Conservation (phyloP, 2,888 invertebrate genomes). For the Yponomeuta cagnagella region DNA sequence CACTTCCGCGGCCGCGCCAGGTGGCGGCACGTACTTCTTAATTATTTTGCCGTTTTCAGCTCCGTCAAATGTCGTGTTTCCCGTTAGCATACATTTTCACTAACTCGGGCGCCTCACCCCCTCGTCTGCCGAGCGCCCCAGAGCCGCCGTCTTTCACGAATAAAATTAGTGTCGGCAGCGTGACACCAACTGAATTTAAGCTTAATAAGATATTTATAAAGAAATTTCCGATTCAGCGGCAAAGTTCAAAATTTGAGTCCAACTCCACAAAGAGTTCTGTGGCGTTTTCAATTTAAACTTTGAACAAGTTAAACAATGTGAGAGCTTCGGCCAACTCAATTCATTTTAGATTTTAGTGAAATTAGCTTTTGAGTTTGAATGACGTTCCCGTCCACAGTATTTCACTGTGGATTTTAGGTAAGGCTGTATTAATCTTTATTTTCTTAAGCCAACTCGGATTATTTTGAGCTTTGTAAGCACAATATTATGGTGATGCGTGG, state of each 20-base stretch:
- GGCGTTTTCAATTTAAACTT: slow-evolving; percentile 76
- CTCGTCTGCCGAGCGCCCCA: slow-evolving; percentile 27
- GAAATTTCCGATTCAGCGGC: slow-evolving; percentile 74
- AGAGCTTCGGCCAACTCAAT: slow-evolving; percentile 69
- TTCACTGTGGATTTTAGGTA: slow-evolving; percentile 17
- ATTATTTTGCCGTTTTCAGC: slow-evolving; percentile 74
- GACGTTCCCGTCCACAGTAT: slow-evolving; percentile 58
- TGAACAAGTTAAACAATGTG: slow-evolving; percentile 74
- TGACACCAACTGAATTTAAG: slow-evolving; percentile 74
- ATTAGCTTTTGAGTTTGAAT: slow-evolving; percentile 72
- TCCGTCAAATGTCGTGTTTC: slow-evolving; percentile 68
- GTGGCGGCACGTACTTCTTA: slow-evolving; percentile 40
- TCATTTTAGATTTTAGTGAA: slow-evolving; percentile 74
- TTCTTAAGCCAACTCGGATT: slow-evolving; percentile 19
- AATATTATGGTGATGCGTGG: neutral
- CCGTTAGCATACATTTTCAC: slow-evolving; percentile 74
- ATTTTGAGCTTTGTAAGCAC: too few relatives aligned
- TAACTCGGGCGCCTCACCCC: slow-evolving; percentile 29
- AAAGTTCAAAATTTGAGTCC: slow-evolving; percentile 74
- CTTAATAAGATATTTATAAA: slow-evolving; percentile 76
- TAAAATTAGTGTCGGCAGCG: slow-evolving; percentile 75
- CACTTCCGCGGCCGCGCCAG: slow-evolving; percentile 20
- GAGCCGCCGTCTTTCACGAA: slow-evolving; percentile 66
- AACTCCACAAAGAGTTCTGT: slow-evolving; percentile 70
- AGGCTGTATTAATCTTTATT: slow-evolving; percentile 42